These are phyloP conservation scores for Notoglanidium macrostoma DNA, from an alignment of 2,797 vertebrate genomes.

Conservation along the genomic window DNA sequence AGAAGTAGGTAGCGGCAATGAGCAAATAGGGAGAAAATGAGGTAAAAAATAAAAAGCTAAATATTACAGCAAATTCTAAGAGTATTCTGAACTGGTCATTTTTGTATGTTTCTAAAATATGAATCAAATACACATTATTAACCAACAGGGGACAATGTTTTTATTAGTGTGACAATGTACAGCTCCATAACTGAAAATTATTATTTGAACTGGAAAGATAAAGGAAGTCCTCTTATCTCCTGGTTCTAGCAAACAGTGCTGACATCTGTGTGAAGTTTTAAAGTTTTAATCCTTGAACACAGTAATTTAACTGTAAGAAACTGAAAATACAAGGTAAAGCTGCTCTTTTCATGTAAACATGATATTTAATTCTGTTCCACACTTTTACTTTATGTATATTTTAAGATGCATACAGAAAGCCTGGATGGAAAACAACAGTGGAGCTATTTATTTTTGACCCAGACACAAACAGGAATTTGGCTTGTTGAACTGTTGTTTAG, in stretches of 20 bases:
- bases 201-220: not conserved
- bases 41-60: not conserved
- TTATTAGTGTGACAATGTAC: not conserved
- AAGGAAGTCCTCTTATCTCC: not conserved
- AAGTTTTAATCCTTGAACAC: not conserved
- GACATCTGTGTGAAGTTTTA: not conserved
- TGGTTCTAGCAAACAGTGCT: not conserved
- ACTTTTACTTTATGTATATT: not conserved
- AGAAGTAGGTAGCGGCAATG: not conserved
- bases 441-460: not conserved
- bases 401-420: not conserved
- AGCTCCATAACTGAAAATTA: not conserved
- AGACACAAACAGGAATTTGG: not conserved
- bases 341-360: not conserved
- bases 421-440: not conserved
- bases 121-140: not conserved
- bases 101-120: not conserved
- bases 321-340: not conserved
- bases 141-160: not conserved
- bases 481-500: slow-evolving; percentile 5
- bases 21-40: not conserved
- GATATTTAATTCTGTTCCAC: not conserved
- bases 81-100: not conserved
- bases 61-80: not conserved
- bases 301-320: not conserved